Percentiles rank a stretch among this genome's conserved stretches.
Evolutionary conservation across 2,797 vertebrate species (phyloP).

Genomic region (Lateolabrax maculatus): DNA sequence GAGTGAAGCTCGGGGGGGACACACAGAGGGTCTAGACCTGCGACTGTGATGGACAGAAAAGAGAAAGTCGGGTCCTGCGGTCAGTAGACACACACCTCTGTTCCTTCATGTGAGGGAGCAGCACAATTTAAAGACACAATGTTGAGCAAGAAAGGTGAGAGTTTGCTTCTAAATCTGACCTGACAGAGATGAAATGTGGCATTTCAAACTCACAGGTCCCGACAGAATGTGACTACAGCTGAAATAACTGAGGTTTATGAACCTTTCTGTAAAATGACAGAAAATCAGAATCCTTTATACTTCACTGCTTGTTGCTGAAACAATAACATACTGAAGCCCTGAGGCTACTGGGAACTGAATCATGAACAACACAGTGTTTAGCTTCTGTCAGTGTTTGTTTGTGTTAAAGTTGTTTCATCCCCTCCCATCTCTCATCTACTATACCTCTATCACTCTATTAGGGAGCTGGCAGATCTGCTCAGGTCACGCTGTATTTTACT

Average conservation of each 20-base stretch:
- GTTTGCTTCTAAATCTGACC: not conserved
- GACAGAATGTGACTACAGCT: not conserved
- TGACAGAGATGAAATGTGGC: slow-evolving; percentile 4
- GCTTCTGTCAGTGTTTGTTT: slow-evolving; percentile 17
- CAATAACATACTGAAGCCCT: slow-evolving; percentile 17
- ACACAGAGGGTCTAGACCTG: too few species aligned
- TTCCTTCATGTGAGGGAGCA: too few species aligned
- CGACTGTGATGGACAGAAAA: too few species aligned
- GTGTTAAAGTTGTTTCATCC: not conserved
- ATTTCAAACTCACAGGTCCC: slow-evolving; percentile 1
- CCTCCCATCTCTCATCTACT: slow-evolving; percentile 9
- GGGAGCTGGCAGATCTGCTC: slow-evolving; percentile 21
- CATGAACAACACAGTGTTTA: slow-evolving; percentile 24
- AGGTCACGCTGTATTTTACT: not conserved
- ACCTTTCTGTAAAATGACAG: slow-evolving; percentile 3
- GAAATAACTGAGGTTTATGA: slow-evolving; percentile 20
- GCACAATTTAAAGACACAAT: too few species aligned
- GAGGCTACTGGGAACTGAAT: slow-evolving; percentile 19
- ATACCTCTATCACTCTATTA: not conserved
- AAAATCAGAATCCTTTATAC: slow-evolving; percentile 16
- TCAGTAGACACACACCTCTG: too few species aligned
- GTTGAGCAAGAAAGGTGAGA: not conserved
- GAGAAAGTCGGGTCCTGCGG: too few species aligned
- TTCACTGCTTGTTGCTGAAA: slow-evolving; percentile 26
- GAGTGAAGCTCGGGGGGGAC: too few species aligned